phyloP scores from a whole-genome alignment of 2,113 vertebrate species.

The Ameiurus melas region DNA sequence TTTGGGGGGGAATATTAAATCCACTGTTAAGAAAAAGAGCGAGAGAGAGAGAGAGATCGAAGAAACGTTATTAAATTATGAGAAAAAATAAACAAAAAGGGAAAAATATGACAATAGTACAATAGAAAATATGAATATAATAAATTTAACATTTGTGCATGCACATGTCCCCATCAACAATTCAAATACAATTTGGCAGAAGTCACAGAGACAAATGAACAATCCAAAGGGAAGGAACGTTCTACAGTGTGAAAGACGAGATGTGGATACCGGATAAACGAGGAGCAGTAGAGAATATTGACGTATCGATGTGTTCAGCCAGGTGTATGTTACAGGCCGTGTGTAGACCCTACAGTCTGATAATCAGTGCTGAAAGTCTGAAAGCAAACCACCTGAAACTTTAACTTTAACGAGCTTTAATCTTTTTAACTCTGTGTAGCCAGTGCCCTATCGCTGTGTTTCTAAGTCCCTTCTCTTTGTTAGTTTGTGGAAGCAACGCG shows the following conservation, averaged over 20 bases:
- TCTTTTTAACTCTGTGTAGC: neutral
- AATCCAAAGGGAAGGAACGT: neutral
- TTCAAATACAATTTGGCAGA: neutral
- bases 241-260: neutral
- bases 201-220: neutral
- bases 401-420: neutral
- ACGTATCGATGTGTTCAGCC: no score
- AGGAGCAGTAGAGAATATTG: neutral
- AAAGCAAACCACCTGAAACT: neutral
- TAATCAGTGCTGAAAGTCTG: neutral
- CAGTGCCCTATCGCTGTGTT: neutral
- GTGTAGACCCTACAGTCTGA: neutral
- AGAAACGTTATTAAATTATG: neutral
- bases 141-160: neutral
- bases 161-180: neutral
- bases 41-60: neutral
- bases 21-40: neutral
- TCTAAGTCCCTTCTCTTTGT: conserved; percentile 32
- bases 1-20: neutral
- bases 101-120: neutral
- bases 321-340: neutral
- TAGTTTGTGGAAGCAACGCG: conserved; percentile 27
- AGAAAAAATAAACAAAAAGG: neutral
- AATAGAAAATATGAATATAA: neutral
- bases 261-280: neutral